A percentile compares a stretch with the other conserved stretches of the same genome.
Evolutionary conservation across 2,888 invertebrate species (phyloP).

Genomic region (Epiblema foenella): DNA sequence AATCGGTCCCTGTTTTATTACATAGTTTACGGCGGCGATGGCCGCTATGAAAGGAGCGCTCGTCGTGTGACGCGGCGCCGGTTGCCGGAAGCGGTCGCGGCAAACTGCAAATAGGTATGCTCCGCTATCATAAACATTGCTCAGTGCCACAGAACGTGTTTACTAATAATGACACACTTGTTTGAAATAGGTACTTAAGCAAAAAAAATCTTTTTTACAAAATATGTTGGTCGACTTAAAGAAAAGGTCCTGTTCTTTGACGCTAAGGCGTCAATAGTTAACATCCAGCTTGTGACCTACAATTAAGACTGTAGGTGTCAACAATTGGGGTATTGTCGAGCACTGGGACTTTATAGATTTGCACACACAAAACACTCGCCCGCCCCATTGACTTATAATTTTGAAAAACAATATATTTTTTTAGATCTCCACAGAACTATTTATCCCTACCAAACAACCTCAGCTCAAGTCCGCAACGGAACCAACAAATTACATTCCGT

Average conservation of each 20-base stretch:
- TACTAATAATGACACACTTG: not conserved
- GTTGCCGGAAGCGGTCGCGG: not conserved
- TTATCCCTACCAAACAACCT: conserved; percentile 14
- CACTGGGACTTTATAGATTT: too few species aligned
- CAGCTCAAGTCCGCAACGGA: conserved; percentile 25
- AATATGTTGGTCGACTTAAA: too few species aligned
- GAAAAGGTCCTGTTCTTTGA: too few species aligned
- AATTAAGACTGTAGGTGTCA: too few species aligned
- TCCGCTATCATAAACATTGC: conserved; percentile 7
- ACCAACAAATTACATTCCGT: conserved; percentile 33
- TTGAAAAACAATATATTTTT: not conserved
- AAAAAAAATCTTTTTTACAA: not conserved
- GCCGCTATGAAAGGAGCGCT: conserved; percentile 3
- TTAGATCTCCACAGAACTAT: not conserved
- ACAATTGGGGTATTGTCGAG: too few species aligned
- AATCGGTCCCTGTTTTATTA: not conserved
- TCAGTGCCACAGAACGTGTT: not conserved
- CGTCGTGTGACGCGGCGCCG: conserved; percentile 4
- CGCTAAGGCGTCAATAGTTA: too few species aligned
- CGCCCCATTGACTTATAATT: too few species aligned
- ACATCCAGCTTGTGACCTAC: too few species aligned
- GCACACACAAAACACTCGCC: too few species aligned
- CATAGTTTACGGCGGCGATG: not conserved
- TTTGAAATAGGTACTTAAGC: conserved; percentile 8
- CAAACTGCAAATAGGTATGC: conserved; percentile 11